Evolutionary conservation across 1,140 invertebrate species (phyloP), one percentile per base, ranked within the genome.

Genomic region (Musca domestica): DNA sequence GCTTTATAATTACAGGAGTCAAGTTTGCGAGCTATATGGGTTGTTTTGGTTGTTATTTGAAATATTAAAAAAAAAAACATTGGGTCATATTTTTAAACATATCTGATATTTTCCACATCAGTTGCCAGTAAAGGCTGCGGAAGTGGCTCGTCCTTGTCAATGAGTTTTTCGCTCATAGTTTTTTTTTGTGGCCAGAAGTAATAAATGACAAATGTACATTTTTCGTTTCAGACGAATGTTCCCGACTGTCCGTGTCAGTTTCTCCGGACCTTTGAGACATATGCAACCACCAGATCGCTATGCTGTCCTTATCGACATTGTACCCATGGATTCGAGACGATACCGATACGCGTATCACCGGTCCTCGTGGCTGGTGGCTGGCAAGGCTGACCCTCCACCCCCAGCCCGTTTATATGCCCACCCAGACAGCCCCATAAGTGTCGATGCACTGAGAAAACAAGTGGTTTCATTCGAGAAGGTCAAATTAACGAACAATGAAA

Each of bases 391-490:
- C 87, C 96, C 96, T 46, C 95, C 94, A 48, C 94, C 96, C 1
- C 95, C 95, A 25, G 90, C 92, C 67, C 86, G 96, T 66, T 89
- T 98, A 68, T 98, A 98, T 85, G 88, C 95, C 51, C 98, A 99
- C 86, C 97, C 97, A 9, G 98, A 99, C 83, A 95, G 95, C 54
- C 97, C 98, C 48, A 98, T 95, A 84, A 94, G 91, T 68, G 95
- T 95, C 22, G 96, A 99, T 79, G 95, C 98, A 81, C 87, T 98
- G 47, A 85, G 91, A 71, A 98, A 98, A 83, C 96, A 99, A 85
- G 94, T 98, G 72, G 95, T 99, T 73, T 97, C 95, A 72, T 99
- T 99, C 84, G 98, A 99, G 86, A 99, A 99, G 85, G 94, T 98
- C 78, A 99, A 99, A 84, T 89, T 99, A 72, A 99, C 97, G 78